Percentiles rank a stretch among this genome's conserved stretches.
phyloP scores from a whole-genome alignment of 2,888 invertebrate genomes.

The Caenorhabditis zanzibari region DNA sequence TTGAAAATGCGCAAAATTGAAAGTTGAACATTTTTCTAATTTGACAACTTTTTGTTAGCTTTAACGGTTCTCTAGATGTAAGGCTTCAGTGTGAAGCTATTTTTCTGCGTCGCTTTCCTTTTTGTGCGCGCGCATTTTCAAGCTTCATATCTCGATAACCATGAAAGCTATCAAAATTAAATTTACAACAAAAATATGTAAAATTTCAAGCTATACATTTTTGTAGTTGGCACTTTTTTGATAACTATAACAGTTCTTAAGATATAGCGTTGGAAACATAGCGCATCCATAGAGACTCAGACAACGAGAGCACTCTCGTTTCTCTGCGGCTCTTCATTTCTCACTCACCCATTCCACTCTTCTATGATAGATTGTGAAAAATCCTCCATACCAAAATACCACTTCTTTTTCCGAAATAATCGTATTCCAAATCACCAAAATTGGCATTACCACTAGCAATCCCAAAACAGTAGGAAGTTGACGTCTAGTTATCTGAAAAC shows the following conservation, averaged over 20 bases:
- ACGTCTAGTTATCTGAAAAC: not conserved
- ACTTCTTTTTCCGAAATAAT: conserved; percentile 43
- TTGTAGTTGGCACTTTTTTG: too few relatives aligned
- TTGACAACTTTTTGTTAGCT: too few relatives aligned
- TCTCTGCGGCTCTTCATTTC: too few relatives aligned
- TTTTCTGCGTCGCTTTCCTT: too few relatives aligned
- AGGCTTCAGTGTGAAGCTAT: too few relatives aligned
- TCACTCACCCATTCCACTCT: conserved; percentile 20
- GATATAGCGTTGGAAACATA: not conserved
- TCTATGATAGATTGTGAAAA: conserved; percentile 35
- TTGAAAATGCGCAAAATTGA: too few relatives aligned
- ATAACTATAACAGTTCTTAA: not conserved
- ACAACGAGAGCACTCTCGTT: not conserved
- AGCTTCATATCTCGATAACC: too few relatives aligned
- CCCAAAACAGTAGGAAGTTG: not conserved
- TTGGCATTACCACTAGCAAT: not conserved
- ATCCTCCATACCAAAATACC: conserved; percentile 44
- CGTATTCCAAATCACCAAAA: conserved; percentile 36
- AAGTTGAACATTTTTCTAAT: too few relatives aligned
- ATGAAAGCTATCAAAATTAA: too few relatives aligned
- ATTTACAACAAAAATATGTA: too few relatives aligned
- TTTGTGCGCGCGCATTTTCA: too few relatives aligned
- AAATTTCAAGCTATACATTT: not conserved
- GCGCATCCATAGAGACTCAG: not conserved
- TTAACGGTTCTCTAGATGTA: too few relatives aligned